Conservation (phyloP, 2,888 invertebrate species). For the Mythimna lalbum region DNA sequence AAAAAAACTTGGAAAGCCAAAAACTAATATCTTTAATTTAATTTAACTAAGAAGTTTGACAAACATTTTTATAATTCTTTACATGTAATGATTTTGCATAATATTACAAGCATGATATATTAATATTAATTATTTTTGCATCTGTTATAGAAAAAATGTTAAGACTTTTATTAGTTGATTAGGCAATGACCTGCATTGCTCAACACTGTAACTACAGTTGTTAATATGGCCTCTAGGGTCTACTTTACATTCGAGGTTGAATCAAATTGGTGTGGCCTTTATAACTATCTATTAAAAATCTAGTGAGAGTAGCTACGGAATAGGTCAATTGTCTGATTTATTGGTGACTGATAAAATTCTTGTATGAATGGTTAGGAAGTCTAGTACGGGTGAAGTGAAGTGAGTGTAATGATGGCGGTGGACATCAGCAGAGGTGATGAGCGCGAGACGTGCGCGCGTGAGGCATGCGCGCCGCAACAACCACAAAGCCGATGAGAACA, state of each 20-base stretch:
- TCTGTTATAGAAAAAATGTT: conserved; percentile 17
- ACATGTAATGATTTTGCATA: conserved; percentile 23
- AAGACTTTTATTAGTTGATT: conserved; percentile 41
- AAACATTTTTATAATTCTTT: background rate
- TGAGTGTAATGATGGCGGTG: conserved; percentile 54
- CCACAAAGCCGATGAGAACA: conserved; percentile 88
- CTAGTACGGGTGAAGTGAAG: conserved; percentile 28
- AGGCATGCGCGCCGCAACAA: conserved; percentile 87
- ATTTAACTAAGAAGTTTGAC: conserved; percentile 2
- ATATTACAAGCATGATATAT: conserved; percentile 42
- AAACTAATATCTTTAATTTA: background rate
- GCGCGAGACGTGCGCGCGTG: conserved; percentile 80
- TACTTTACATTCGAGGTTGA: conserved; percentile 56
- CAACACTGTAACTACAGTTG: conserved; percentile 45
- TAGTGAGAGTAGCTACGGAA: conserved; percentile 40
- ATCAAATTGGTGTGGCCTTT: conserved; percentile 58
- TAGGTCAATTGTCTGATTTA: conserved; percentile 32
- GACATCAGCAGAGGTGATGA: conserved; percentile 76
- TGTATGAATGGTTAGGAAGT: conserved; percentile 40
- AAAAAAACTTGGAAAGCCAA: conserved; percentile 5
- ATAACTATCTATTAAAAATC: conserved; percentile 39
- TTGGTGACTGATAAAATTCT: conserved; percentile 54
- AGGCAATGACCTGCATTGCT: conserved; percentile 53
- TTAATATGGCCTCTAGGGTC: conserved; percentile 47
- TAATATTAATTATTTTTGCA: conserved; percentile 27